Evolutionary conservation across 2,113 vertebrate genomes (phyloP).

Genomic region (Pelobates fuscus): DNA sequence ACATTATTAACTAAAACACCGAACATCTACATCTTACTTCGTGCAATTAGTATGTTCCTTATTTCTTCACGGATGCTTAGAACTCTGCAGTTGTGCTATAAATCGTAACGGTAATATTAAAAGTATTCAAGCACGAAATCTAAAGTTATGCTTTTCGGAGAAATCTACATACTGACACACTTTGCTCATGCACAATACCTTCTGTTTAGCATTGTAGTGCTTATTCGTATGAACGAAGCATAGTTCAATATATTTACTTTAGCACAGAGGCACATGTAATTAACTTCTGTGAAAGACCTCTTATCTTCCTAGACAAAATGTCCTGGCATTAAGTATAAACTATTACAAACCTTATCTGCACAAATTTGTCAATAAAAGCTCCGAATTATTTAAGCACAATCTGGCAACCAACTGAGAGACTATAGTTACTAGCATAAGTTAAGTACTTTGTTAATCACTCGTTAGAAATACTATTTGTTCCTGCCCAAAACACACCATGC

Average conservation of each 20-base stretch:
- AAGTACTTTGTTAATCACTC: constrained; percentile 26
- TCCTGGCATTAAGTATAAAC: not conserved
- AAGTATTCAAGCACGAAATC: too few relatives aligned
- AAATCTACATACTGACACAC: too few relatives aligned
- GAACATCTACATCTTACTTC: too few relatives aligned
- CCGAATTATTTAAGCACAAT: constrained; percentile 15
- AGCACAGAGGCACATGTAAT: not conserved
- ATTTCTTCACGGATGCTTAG: too few relatives aligned
- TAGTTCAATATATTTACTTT: not conserved
- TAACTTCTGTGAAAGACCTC: constrained; percentile 11
- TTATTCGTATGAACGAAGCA: not conserved
- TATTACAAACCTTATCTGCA: constrained; percentile 10
- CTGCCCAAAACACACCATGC: constrained; percentile 29
- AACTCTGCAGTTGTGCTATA: too few relatives aligned
- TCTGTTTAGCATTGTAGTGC: too few relatives aligned
- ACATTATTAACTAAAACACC: too few relatives aligned
- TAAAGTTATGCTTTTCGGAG: too few relatives aligned
- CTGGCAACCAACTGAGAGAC: not conserved
- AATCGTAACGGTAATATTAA: too few relatives aligned
- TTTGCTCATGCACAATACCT: too few relatives aligned
- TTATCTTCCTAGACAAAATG: constrained; percentile 10
- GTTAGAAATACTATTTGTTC: constrained; percentile 19
- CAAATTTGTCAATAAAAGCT: not conserved
- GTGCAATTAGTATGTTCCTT: too few relatives aligned
- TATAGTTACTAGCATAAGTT: constrained; percentile 11